These are phyloP conservation scores for Andrena minutula DNA, from an alignment of 2,888 invertebrate genomes.

Conservation along the genomic window DNA sequence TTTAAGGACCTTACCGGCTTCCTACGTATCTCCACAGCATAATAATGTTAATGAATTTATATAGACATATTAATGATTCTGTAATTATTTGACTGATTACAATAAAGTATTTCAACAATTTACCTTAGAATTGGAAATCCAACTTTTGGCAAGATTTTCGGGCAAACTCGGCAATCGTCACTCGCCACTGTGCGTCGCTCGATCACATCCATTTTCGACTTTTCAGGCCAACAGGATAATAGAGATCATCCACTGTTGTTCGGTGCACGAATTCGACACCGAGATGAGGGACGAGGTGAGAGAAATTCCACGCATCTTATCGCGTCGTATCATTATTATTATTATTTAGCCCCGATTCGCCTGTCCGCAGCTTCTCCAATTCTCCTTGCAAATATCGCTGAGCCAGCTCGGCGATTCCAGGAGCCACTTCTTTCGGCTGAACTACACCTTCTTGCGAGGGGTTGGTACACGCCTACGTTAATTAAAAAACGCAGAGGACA, in stretches of 20 bases:
- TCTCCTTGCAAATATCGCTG: constrained; percentile 54
- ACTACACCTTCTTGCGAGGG: constrained; percentile 19
- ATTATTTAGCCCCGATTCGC: too few species aligned
- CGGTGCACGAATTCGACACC: neutral
- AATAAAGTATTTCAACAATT: too few species aligned
- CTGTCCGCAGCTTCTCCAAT: constrained; percentile 48
- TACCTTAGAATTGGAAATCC: too few species aligned
- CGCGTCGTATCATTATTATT: neutral
- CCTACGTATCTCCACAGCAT: too few species aligned
- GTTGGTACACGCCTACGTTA: constrained; percentile 25
- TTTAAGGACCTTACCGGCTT: too few species aligned
- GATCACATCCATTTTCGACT: too few species aligned
- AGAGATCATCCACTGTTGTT: constrained; percentile 33
- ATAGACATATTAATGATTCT: too few species aligned
- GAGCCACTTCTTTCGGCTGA: constrained; percentile 31
- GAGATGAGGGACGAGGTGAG: constrained; percentile 54
- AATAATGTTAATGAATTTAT: too few species aligned
- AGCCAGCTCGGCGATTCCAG: constrained; percentile 1
- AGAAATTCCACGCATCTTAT: neutral
- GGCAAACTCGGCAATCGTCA: too few species aligned
- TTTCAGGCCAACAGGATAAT: constrained; percentile 34
- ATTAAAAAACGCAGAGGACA: neutral
- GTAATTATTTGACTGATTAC: too few species aligned
- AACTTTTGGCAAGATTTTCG: too few species aligned
- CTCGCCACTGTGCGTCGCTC: too few species aligned